Evolutionary conservation across 2,113 vertebrate species (phyloP), one percentile per base, ranked within the genome.

Genomic region (Pipa parva): DNA sequence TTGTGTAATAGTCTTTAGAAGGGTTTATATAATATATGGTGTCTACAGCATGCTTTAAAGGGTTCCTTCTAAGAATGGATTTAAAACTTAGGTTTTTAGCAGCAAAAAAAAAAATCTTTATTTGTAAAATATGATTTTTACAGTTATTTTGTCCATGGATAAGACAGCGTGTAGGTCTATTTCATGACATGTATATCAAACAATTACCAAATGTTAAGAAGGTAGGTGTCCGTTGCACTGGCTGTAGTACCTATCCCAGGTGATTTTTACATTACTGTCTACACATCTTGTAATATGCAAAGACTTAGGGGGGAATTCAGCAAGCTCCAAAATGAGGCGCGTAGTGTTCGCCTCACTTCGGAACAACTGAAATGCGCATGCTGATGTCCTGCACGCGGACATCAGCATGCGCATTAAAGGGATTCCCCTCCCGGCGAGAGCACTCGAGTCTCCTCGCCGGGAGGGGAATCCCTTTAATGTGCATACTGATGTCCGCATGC

Each of bases 1-100:
- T 61, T 61, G 37, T 70, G 66, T 70, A 42, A 28, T 70, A 70
- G 57, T 54, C 51, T 61, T 26, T 70, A 61, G 58, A 58, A 5
- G 12, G 5, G 9, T 61, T 49, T 56, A 42, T 59, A 22, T 21
- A 31, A 58, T 61, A 36, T 45, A 49, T 61, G 25, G 58, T 69
- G 48, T 61, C 61, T 60, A 48, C 65, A 60, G 57, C 57, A 70
- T 70, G 66, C 61, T 61, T 60, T 29, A 26, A 45, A 25, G 42
- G 15, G 10, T 10, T 24, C 20, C 18, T 24, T 24, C 3, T 61
- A 50, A n/a, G n/a, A 21, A 51, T 9, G 18, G 10, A 58, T 21
- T 21, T 61, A 37, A 28, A 49, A 7, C 10, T 36, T 36, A 13
- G 4, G 3, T 13, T 42, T n/a, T 42, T 42, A 42, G 11, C 15